Conservation (phyloP, 2,113 vertebrate species). For the Ammospiza caudacuta region DNA sequence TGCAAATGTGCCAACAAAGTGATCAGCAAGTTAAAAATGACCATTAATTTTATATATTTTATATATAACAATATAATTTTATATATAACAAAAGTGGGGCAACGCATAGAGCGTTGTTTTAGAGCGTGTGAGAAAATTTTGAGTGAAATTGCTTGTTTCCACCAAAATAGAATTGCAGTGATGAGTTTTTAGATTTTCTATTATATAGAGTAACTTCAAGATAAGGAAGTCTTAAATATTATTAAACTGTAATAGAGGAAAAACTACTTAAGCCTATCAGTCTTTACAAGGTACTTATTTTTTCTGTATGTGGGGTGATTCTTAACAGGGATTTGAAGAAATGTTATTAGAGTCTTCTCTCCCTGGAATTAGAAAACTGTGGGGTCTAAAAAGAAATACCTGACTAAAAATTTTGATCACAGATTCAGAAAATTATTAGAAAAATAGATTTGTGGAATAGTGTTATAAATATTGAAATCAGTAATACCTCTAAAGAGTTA, state of each 20-base stretch:
- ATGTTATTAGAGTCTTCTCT: neutral
- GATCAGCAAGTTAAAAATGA: neutral
- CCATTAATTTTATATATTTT: neutral
- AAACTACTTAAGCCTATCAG: neutral
- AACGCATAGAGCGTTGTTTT: neutral
- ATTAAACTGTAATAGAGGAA: neutral
- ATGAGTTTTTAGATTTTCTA: neutral
- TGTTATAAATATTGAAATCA: constrained; percentile 37
- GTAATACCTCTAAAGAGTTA: neutral
- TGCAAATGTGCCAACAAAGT: neutral
- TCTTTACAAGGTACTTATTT: neutral
- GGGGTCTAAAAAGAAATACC: neutral
- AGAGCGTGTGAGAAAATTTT: neutral
- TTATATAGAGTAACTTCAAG: neutral
- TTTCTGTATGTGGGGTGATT: neutral
- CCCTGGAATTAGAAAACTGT: neutral
- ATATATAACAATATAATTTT: neutral
- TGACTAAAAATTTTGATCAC: constrained; percentile 17
- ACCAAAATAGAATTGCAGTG: neutral
- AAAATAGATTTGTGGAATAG: constrained; percentile 7
- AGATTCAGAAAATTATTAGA: constrained; percentile 9
- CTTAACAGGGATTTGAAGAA: neutral
- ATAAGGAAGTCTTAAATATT: neutral
- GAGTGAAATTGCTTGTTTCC: neutral
- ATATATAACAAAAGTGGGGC: neutral